These are phyloP conservation scores for Chrysotoxum bicinctum DNA, from an alignment of 2,888 invertebrate genomes.

Conservation along the genomic window DNA sequence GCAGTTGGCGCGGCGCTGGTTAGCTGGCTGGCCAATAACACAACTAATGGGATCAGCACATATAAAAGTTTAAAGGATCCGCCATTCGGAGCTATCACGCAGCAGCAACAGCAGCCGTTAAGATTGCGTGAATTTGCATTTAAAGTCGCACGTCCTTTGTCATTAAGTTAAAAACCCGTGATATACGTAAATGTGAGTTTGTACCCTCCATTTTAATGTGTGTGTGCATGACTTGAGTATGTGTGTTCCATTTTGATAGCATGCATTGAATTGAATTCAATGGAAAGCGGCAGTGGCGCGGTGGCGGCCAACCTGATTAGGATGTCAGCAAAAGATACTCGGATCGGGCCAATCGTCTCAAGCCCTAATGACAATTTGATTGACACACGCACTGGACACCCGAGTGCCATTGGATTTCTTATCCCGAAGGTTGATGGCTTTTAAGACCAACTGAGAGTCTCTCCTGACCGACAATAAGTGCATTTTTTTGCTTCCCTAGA, in stretches of 20 bases:
- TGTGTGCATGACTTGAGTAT: not conserved
- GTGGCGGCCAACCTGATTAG: conserved; percentile 59
- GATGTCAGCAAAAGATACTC: conserved; percentile 59
- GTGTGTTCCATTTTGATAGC: conserved; percentile 21
- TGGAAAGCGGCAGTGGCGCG: conserved; percentile 8
- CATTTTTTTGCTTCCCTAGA: conserved; percentile 68
- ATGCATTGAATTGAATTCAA: conserved; percentile 38
- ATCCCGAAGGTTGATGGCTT: conserved; percentile 59
- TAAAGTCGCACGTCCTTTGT: conserved; percentile 68
- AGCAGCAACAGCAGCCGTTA: conserved; percentile 44
- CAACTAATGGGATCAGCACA: conserved; percentile 50
- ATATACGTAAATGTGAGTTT: conserved; percentile 41
- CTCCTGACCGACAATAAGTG: conserved; percentile 46
- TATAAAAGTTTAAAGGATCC: conserved; percentile 44
- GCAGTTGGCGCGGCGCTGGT: not conserved
- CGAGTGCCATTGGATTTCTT: conserved; percentile 36
- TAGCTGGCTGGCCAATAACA: not conserved
- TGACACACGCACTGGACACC: conserved; percentile 69
- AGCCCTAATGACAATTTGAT: conserved; percentile 73
- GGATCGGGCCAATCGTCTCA: conserved; percentile 25
- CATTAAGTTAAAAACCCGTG: conserved; percentile 62
- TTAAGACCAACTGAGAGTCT: conserved; percentile 2
- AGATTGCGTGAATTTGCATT: conserved; percentile 68
- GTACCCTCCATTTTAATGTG: not conserved
- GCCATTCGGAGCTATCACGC: conserved; percentile 58